Evolutionary conservation across 1,140 invertebrate species (phyloP).

Genomic region (Ips typographus): DNA sequence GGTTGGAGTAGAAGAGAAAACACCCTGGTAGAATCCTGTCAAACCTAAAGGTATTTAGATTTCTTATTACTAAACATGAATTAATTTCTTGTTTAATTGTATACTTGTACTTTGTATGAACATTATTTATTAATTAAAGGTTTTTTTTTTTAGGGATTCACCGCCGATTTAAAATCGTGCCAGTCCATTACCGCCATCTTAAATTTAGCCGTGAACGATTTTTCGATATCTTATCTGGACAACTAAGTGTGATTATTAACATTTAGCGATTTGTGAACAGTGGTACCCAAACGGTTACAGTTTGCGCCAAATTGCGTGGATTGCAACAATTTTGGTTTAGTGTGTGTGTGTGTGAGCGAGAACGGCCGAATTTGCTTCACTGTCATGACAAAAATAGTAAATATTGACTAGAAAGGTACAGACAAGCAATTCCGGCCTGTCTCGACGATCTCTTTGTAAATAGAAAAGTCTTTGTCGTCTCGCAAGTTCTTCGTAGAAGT

Average conservation of each 20-base stretch:
- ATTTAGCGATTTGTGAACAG: slow-evolving; percentile 10
- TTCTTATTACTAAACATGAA: too few species aligned
- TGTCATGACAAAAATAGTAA: too few species aligned
- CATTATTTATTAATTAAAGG: neutral
- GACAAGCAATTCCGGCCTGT: neutral
- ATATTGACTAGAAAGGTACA: too few species aligned
- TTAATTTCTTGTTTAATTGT: too few species aligned
- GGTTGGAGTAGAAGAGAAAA: too few species aligned
- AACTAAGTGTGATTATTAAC: slow-evolving; percentile 44
- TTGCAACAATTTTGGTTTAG: too few species aligned
- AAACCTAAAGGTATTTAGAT: too few species aligned
- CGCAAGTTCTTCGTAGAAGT: slow-evolving; percentile 21
- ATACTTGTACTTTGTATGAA: too few species aligned
- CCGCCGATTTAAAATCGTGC: slow-evolving; percentile 19
- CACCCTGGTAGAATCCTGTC: too few species aligned
- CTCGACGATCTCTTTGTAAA: slow-evolving; percentile 13
- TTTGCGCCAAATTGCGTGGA: too few species aligned
- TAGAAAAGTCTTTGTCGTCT: slow-evolving; percentile 19
- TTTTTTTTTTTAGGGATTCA: slow-evolving; percentile 24
- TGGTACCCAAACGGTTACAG: neutral
- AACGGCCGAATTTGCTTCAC: too few species aligned
- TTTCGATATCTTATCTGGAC: slow-evolving; percentile 28
- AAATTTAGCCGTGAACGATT: slow-evolving; percentile 5
- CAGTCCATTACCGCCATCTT: slow-evolving; percentile 15
- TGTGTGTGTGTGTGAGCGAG: too few species aligned